These are phyloP conservation scores for Otus sunia DNA, from an alignment of 2,113 vertebrate genomes.

Conservation along the genomic window DNA sequence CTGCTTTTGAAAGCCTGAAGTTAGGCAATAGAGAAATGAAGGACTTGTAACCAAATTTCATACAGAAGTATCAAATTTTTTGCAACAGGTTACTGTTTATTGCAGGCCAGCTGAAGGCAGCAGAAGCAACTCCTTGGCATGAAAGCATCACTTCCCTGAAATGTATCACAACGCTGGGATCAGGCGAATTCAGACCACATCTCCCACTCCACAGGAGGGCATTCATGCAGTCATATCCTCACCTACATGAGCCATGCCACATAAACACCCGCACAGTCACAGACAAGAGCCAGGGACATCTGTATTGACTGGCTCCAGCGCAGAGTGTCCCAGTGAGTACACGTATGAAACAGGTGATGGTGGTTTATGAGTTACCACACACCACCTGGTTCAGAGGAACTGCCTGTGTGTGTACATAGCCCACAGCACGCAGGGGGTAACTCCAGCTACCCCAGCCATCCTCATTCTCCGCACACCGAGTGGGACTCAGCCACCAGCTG, in stretches of 20 bases:
- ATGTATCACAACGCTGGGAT: neutral
- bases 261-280: neutral
- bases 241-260: neutral
- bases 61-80: neutral
- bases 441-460: neutral
- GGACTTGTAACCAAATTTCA: neutral
- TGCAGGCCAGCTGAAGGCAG: neutral
- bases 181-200: neutral
- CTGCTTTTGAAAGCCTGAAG: neutral
- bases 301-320: neutral
- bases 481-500: neutral
- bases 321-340: neutral
- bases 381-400: neutral
- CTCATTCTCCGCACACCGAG: neutral
- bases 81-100: neutral
- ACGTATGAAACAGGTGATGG: rapidly evolving
- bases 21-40: neutral
- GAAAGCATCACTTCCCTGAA: neutral
- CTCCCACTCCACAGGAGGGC: neutral
- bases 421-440: neutral
- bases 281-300: neutral
- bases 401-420: neutral
- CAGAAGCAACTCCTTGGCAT: neutral
- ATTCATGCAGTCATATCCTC: neutral
- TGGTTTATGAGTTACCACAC: neutral